Base-by-base conservation (phyloP, 2,113 vertebrate genomes). In the Equus przewalskii region DNA sequence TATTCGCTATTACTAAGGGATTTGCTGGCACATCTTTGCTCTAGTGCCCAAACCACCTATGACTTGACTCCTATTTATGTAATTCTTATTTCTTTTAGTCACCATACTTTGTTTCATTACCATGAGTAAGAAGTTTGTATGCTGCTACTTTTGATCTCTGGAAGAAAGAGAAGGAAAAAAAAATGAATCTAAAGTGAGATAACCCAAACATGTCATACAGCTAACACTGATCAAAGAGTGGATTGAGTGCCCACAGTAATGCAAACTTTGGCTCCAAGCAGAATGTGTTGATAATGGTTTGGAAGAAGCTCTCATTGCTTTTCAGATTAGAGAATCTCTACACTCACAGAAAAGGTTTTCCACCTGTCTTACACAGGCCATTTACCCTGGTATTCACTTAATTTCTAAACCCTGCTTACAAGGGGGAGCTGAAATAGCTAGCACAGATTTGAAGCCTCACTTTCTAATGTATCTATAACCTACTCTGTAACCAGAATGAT, bases 171-270 rank as follows among this genome's bases (percentile, higher is more conserved):
- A 54, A 49, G 24, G n/a, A 79, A 85, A 60, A 69, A 69, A 90
- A 88, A 58, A 10, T 1, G 49, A 5, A 0, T 7, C 82, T 73
- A 30, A 62, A 76, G 9, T 91, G 75, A 91, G 83, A 81, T 94
- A 92, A 92, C 16, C 1, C 13, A 54, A 83, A 58, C 30, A 58
- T 70, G 26, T 67, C 89, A 95, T 24, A 70, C 44, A 82, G 15
- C 49, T 82, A 92, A 85, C 72, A 28, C 16, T 82, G 82, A 96
- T 86, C 78, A 90, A 89, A 96, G 94, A 22, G 41, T 62, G 44
- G n/a, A 19, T 30, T 26, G 46, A 58, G 41, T 56, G 33, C 82
- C 78, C 89, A 33, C 6, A n/a, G 51, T 72, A 78, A 51, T 58
- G 58, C 49, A 86, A 78, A 95, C n/a, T n/a, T 94, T 93, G 85